A percentile compares a stretch with the other conserved stretches of the same genome.
Conservation (phyloP, 2,797 vertebrate genomes). For the Tiaroga cobitis region DNA sequence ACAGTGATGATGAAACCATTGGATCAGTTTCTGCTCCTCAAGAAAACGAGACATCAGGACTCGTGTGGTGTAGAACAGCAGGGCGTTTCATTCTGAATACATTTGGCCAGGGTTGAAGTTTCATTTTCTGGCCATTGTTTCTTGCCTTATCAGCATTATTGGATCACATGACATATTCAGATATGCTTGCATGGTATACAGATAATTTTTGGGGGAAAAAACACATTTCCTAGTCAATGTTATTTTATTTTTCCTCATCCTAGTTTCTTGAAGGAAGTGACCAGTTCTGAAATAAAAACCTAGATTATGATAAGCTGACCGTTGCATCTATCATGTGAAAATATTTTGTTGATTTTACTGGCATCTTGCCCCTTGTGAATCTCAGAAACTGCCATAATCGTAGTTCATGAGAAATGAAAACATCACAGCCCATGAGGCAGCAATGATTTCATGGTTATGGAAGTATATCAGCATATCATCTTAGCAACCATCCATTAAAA, state of each 20-base stretch:
- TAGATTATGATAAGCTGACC: background rate
- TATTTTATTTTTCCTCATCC: background rate
- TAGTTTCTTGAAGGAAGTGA: background rate
- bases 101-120: background rate
- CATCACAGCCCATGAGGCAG: background rate
- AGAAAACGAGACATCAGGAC: background rate
- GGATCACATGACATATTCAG: background rate
- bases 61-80: slow-evolving; percentile 1
- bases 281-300: background rate
- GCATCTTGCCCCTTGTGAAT: background rate
- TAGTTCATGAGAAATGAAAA: background rate
- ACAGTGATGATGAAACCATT: slow-evolving; percentile 22
- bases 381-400: background rate
- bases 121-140: background rate
- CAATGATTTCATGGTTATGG: background rate
- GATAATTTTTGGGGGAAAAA: background rate
- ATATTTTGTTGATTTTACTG: background rate
- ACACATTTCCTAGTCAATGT: background rate
- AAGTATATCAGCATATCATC: background rate
- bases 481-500: background rate
- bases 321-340: background rate
- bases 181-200: background rate
- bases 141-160: slow-evolving; percentile 24
- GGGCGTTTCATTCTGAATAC: background rate
- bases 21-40: background rate